Base-by-base conservation (phyloP, 1,140 invertebrate genomes). In the Charaxes varanes region DNA sequence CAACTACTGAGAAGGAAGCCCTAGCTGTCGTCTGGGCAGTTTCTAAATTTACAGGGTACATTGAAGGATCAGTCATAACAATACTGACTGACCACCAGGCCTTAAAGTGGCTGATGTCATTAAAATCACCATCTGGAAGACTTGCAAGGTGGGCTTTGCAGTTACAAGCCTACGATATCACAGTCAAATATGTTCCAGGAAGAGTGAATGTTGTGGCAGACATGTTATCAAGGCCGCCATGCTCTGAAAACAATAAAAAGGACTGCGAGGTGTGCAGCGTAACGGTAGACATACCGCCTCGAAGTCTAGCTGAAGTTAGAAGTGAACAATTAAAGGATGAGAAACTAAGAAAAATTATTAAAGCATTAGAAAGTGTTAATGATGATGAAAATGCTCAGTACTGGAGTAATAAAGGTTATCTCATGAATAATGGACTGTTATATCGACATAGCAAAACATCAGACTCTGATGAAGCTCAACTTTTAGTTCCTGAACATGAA, bases 51-150 rank as follows among this genome's bases (percentile, higher is more conserved):
- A n/a, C n/a, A n/a, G n/a, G n/a, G n/a, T n/a, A 77, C 30, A 41
- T 71, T 10, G 62, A 74, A 31, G 74, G 67, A 4, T 52, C 24
- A 7, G 45, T 42, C 44, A 66, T 87, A 34, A 66, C 28, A 0
- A 59, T 86, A 1, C 30, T 65, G 18, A 86, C 80, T 0, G 84
- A 88, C 47, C 85, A 87, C 35, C 77, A 79, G 50, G 63, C 79
- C 1, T 42, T 88, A n/a, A 59, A 55, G 28, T 88, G 83, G 77
- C 41, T 88, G 0, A 56, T 70, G 16, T 56, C 57, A 0, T 45
- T 83, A 0, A 85, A 80, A 40, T 62, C 67, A 1, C 63, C 77
- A 0, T 60, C 46, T 0, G 73, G 67, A 18, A 26, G 62, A 2
- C 15, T 82, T 4, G 76, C 51, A 1, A 28, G 45, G 32, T 49